Base-by-base conservation (phyloP, 2,797 vertebrate species). In the Enteromius treurensis region DNA sequence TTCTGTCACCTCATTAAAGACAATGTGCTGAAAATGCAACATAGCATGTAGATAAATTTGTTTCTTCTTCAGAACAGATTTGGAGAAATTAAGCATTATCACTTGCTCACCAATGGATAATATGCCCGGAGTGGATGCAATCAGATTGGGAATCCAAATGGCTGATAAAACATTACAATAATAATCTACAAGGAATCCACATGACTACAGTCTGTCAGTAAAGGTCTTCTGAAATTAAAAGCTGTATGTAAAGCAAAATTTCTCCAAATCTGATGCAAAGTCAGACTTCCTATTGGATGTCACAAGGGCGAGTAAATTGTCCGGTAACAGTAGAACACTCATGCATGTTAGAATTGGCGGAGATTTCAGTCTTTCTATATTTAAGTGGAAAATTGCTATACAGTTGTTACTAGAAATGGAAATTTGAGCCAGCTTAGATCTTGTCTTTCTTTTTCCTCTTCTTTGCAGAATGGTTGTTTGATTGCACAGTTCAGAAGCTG, bases 401-500 rank as follows among this genome's bases (percentile, higher is more conserved):
- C 13, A 29, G 26, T 29, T 26, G 29, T 62, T 26, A 3, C 2
- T 29, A 15, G n/a, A 26, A 65, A 4, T 19, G 3, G n/a, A 37
- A n/a, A 64, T 2, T 26, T 49, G 58, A 65, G 23, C 8, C 3
- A 15, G 3, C 11, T n/a, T n/a, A 11, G 34, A n/a, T 77, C 51
- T 40, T 45, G 42, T 34, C 55, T 11, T 19, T 42, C n/a, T 11
- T 26, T 15, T 8, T 7, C 4, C 0, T 34, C 9, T 2, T 10
- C 13, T 13, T 19, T 89, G 19, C 91, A 99, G 98, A 98, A 73
- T 98, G 97, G 97, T 90, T 98, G 34, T 96, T 94, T 90, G 96
- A 96, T 73, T 98, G 97, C 89, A 96, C 95, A 0, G 97, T 99
- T 84, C 97, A 99, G 92, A 97, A 97, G 84, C 92, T 99, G 91